Conservation (phyloP, 1,140 invertebrate species). For the Drosophila santomea region DNA sequence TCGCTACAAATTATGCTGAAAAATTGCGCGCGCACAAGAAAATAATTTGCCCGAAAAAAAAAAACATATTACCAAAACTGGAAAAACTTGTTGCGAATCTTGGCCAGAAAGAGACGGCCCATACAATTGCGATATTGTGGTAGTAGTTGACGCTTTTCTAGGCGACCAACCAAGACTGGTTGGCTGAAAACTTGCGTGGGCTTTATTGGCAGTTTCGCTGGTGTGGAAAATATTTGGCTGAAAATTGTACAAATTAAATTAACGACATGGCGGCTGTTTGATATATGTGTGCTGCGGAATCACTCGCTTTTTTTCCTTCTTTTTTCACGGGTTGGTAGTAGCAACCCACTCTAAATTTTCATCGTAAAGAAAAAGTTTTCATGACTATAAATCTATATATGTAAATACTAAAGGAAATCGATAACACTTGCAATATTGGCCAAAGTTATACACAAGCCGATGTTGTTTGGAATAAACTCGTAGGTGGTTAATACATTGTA, state of each 20-base stretch:
- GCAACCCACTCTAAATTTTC: slow-evolving; percentile 13
- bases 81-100: slow-evolving; percentile 70
- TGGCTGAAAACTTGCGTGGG: slow-evolving; percentile 68
- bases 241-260: slow-evolving; percentile 83
- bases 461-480: background rate
- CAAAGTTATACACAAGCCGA: too few species aligned
- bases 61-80: slow-evolving; percentile 57
- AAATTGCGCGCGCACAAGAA: slow-evolving; percentile 66
- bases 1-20: slow-evolving; percentile 63
- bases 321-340: slow-evolving; percentile 12
- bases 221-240: slow-evolving; percentile 81
- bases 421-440: too few species aligned
- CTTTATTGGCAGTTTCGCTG: slow-evolving; percentile 78
- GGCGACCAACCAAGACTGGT: slow-evolving; percentile 71
- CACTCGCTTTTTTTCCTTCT: background rate
- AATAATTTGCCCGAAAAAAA: slow-evolving; percentile 42
- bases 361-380: background rate
- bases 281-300: slow-evolving; percentile 31
- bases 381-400: too few species aligned
- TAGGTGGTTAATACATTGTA: background rate
- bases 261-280: slow-evolving; percentile 73
- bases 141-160: slow-evolving; percentile 42
- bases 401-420: too few species aligned
- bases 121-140: slow-evolving; percentile 9
- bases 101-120: slow-evolving; percentile 61